A percentile compares a stretch with the other conserved stretches of the same genome.
phyloP scores from a whole-genome alignment of 1,140 invertebrate genomes.

The Anastatus disparis region DNA sequence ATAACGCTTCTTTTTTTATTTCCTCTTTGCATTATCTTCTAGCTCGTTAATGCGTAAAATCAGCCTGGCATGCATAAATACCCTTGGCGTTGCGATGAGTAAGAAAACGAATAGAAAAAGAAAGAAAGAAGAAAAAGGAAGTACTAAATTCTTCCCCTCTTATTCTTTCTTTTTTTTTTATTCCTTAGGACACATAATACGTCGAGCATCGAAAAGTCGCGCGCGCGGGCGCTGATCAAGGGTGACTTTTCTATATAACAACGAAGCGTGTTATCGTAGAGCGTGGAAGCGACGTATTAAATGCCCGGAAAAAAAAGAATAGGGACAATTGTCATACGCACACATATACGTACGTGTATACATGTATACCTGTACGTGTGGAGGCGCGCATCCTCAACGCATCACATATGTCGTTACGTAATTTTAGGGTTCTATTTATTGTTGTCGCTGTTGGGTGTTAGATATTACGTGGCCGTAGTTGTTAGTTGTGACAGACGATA shows the following conservation, averaged over 20 bases:
- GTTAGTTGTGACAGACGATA: too few relatives aligned
- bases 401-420: too few relatives aligned
- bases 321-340: background rate
- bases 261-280: too few relatives aligned
- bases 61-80: constrained; percentile 22
- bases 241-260: too few relatives aligned
- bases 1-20: background rate
- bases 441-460: too few relatives aligned
- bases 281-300: constrained; percentile 7
- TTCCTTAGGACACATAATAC: constrained; percentile 22
- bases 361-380: too few relatives aligned
- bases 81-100: background rate
- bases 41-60: constrained; percentile 29
- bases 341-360: background rate
- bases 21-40: background rate
- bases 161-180: too few relatives aligned
- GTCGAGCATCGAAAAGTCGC: constrained; percentile 10
- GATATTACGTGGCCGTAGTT: too few relatives aligned
- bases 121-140: constrained; percentile 3
- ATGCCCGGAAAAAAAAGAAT: background rate
- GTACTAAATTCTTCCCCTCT: constrained; percentile 25
- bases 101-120: constrained; percentile 14
- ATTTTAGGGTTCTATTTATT: too few relatives aligned
- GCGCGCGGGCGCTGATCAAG: constrained; percentile 2
- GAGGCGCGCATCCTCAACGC: too few relatives aligned